A percentile compares a stretch with the other conserved stretches of the same genome.
phyloP scores from a whole-genome alignment of 35 echinoderm and acorn worm species.

The Lytechinus pictus region DNA sequence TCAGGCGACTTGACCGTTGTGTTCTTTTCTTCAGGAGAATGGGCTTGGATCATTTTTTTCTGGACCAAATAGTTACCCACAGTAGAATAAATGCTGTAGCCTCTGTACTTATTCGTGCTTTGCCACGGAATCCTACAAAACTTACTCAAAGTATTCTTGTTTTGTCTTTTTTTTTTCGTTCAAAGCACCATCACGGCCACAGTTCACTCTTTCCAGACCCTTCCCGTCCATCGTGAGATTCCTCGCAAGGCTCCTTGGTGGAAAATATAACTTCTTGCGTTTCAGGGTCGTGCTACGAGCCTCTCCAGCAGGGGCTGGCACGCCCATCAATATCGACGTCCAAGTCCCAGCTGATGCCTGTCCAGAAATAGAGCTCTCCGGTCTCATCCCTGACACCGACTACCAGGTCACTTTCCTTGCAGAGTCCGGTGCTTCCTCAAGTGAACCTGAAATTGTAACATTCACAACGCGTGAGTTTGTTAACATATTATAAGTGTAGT shows the following conservation, averaged over 20 bases:
- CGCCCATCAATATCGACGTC: conserved; percentile 45
- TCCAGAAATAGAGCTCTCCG: conserved; percentile 56
- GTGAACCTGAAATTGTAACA: neutral
- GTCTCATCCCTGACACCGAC: conserved; percentile 54
- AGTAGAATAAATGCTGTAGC: too few species aligned
- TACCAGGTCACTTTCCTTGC: conserved; percentile 55
- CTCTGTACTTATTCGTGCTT: too few species aligned
- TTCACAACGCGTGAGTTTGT: conserved; percentile 54
- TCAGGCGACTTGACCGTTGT: too few species aligned
- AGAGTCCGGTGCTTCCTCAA: conserved; percentile 16
- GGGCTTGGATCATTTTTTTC: too few species aligned
- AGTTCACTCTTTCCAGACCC: neutral
- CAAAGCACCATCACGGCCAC: conserved; percentile 39
- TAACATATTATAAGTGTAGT: neutral
- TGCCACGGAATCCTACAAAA: too few species aligned
- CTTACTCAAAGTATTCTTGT: too few species aligned
- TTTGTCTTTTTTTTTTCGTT: neutral
- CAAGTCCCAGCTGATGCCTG: conserved; percentile 55
- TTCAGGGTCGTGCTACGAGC: neutral
- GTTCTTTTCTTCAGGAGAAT: too few species aligned
- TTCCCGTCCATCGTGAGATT: neutral
- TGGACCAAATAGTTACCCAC: too few species aligned
- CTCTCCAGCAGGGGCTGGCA: conserved; percentile 45
- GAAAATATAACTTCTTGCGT: neutral
- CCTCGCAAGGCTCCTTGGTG: neutral